Evolutionary conservation across 2,888 invertebrate species (phyloP).

Genomic region (Parasteatoda lunata): DNA sequence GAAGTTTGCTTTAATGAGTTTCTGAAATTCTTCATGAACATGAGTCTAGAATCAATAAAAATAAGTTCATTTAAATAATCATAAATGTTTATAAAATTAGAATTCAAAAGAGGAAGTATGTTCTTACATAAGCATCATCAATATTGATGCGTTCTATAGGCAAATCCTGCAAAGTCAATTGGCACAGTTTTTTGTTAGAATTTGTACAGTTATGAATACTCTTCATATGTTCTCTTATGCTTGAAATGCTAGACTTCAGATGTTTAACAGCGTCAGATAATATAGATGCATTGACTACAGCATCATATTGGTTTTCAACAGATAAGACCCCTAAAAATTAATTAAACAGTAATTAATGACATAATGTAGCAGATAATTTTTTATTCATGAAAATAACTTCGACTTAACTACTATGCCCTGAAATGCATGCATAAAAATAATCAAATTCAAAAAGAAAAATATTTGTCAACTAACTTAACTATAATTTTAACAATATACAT

Average conservation of each 20-base stretch:
- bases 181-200: conserved; percentile 41
- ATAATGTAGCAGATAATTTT: too few relatives aligned
- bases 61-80: background rate
- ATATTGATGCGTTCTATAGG: conserved; percentile 48
- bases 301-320: conserved; percentile 51
- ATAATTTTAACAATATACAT: too few relatives aligned
- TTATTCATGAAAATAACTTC: too few relatives aligned
- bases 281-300: conserved; percentile 43
- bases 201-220: conserved; percentile 48
- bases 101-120: background rate
- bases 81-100: background rate
- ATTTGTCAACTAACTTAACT: too few relatives aligned
- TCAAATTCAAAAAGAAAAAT: too few relatives aligned
- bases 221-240: conserved; percentile 35
- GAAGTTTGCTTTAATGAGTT: conserved; percentile 47
- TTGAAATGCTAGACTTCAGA: conserved; percentile 38
- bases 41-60: conserved; percentile 21
- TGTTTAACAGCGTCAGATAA: conserved; percentile 42
- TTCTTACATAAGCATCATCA: conserved; percentile 53
- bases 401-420: too few relatives aligned
- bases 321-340: conserved; percentile 43
- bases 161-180: conserved; percentile 38
- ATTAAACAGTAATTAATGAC: too few relatives aligned
- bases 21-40: conserved; percentile 54
- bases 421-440: too few relatives aligned